phyloP scores from a whole-genome alignment of 2,888 invertebrate species.

The Tetropium fuscum region DNA sequence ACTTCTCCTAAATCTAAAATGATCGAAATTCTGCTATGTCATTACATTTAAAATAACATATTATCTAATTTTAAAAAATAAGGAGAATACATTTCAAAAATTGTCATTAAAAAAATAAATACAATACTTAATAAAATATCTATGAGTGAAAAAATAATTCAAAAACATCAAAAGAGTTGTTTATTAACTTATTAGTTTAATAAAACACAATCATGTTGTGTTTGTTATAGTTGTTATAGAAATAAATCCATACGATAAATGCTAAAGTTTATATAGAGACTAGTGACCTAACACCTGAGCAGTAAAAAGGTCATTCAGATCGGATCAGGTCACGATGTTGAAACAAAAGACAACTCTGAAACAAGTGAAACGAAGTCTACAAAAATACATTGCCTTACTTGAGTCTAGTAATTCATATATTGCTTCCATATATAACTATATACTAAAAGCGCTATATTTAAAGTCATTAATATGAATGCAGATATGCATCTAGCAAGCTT shows the following conservation, averaged over 20 bases:
- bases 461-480: conserved; percentile 56
- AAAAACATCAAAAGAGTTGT: no score
- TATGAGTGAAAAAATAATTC: no score
- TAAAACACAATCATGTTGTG: not conserved
- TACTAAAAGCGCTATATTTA: conserved; percentile 53
- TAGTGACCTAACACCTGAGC: conserved; percentile 29
- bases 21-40: no score
- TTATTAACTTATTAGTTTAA: no score
- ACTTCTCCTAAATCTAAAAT: no score
- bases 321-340: conserved; percentile 28
- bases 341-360: conserved; percentile 27
- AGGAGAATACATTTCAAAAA: no score
- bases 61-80: no score
- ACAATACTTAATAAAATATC: no score
- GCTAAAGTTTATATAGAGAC: conserved; percentile 15
- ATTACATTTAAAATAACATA: no score
- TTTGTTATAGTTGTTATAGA: conserved; percentile 9
- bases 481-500: conserved; percentile 55
- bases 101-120: no score
- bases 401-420: no score
- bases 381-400: conserved; percentile 24
- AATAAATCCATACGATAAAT: conserved; percentile 13
- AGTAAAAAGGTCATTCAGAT: conserved; percentile 28
- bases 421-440: no score
- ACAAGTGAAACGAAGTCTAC: conserved; percentile 24